Percentiles rank a stretch among this genome's conserved stretches.
These are phyloP conservation scores for Diadumene lineata DNA, from an alignment of 92 coral and sea anemone genomes.

Conservation along the genomic window DNA sequence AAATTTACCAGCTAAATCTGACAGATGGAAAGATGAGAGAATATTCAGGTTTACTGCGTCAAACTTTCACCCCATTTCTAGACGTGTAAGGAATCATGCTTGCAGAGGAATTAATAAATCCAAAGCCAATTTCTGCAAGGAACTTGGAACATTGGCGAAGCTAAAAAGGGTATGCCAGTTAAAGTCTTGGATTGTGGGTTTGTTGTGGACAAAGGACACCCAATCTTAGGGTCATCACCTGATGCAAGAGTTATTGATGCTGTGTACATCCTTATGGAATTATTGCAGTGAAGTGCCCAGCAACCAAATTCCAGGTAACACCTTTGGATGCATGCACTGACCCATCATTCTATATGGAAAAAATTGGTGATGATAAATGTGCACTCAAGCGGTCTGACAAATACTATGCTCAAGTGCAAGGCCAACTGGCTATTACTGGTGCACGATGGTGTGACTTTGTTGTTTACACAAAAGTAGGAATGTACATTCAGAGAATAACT, in stretches of 20 bases:
- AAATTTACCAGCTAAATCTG: constrained; percentile 35
- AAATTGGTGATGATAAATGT: constrained; percentile 20
- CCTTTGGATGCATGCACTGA: constrained; percentile 57
- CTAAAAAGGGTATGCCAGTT: constrained; percentile 50
- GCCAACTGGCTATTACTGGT: constrained; percentile 40
- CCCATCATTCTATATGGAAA: constrained; percentile 42
- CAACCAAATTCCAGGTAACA: constrained; percentile 32
- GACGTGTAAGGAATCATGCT: constrained; percentile 48
- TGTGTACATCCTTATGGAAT: constrained; percentile 43
- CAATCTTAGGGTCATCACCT: constrained; percentile 43
- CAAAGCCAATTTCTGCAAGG: constrained; percentile 42
- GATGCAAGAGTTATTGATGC: constrained; percentile 56
- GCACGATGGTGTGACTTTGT: constrained; percentile 53
- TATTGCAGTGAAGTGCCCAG: constrained; percentile 54
- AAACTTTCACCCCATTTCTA: constrained; percentile 39
- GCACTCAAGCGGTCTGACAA: constrained; percentile 19
- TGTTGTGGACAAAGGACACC: constrained; percentile 36
- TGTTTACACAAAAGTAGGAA: constrained; percentile 35
- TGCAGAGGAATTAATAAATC: constrained; percentile 40
- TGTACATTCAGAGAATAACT: constrained; percentile 33
- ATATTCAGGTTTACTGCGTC: constrained; percentile 53
- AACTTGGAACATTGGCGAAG: constrained; percentile 54
- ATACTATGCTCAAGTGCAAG: constrained; percentile 56
- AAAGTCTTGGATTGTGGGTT: constrained; percentile 52
- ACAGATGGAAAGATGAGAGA: constrained; percentile 52